Base-by-base conservation (phyloP, 2,888 invertebrate genomes). In the Luperina nickerlii region DNA sequence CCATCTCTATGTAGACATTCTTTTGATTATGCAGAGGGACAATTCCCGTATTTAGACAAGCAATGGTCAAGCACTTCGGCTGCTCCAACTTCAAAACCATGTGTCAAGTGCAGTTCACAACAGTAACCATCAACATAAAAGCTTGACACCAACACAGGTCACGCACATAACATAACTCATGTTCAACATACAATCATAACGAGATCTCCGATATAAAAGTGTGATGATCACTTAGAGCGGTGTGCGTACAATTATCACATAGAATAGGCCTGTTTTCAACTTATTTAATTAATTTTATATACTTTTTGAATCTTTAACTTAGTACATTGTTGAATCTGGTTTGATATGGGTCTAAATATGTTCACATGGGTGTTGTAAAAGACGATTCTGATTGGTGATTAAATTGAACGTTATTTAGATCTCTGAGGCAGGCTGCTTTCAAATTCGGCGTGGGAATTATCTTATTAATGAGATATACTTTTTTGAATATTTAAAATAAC, bases 81-180 rank as follows among this genome's bases (percentile, higher is more conserved):
- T 74, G 18, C 0, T 9, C 3, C n/a, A 67, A 24, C 68, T 67
- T 18, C 11, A 6, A 0, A 24, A 0, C 76, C 27, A 81, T 89
- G 45, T 84, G 77, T 85, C 74, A 48, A 11, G 0, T 51, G 7
- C 70, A 74, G 0, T 62, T 24, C 60, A 65, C 70, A 76, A 75
- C 84, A 80, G 82, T 82, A 83, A 86, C 79, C 73, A 82, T 71
- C 78, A 84, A 85, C 88, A 87, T 89, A 87, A 89, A 87, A 88
- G 86, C 86, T 66, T 82, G 78, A 89, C 90, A 87, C 87, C 85
- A 76, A 81, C 81, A 77, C 82, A 81, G 91, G 91, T 92, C 92
- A 92, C 87, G 90, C 85, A 84, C 82, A 81, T 84, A 81, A 87
- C 91, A 91, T 93, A 93, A 93, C 91, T 93, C 90, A 89, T 89